Conservation (phyloP, 2,888 invertebrate species). For the Hypomecis punctinalis region DNA sequence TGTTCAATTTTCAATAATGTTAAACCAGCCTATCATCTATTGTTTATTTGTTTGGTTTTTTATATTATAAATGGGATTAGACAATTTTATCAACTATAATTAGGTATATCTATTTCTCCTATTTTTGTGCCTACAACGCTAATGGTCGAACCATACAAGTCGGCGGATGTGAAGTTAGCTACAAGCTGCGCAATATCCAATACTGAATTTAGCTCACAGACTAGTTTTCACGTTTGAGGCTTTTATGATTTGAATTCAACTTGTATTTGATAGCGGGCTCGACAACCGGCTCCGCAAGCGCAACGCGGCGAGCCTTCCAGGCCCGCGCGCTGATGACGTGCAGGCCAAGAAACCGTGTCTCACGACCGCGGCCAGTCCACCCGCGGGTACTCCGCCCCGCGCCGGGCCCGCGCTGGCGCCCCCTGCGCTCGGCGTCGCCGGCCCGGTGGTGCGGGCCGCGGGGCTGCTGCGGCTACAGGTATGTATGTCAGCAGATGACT, state of each 20-base stretch:
- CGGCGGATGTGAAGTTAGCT: no score
- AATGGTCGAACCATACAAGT: not conserved
- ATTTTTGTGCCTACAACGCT: not conserved
- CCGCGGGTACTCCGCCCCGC: constrained; percentile 21
- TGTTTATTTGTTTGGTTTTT: no score
- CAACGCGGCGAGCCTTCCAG: constrained; percentile 62
- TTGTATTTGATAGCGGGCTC: constrained; percentile 55
- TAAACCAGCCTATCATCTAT: no score
- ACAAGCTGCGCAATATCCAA: no score
- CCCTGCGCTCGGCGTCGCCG: constrained; percentile 70
- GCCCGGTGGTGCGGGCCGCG: constrained; percentile 75
- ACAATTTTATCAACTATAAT: no score
- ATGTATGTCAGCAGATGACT: no score
- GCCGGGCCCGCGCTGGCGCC: constrained; percentile 44
- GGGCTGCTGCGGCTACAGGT: constrained; percentile 80
- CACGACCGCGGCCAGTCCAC: constrained; percentile 23
- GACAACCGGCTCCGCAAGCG: constrained; percentile 76
- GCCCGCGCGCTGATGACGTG: constrained; percentile 66
- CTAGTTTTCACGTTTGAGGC: not conserved
- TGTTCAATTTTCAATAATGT: no score
- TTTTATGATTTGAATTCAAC: not conserved
- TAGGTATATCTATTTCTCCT: no score
- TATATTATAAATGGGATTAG: no score
- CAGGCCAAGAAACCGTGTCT: constrained; percentile 45
- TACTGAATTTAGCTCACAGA: no score